Evolutionary conservation across 2,888 invertebrate genomes (phyloP), one percentile per base, ranked within the genome.

Genomic region (Mayetiola destructor): DNA sequence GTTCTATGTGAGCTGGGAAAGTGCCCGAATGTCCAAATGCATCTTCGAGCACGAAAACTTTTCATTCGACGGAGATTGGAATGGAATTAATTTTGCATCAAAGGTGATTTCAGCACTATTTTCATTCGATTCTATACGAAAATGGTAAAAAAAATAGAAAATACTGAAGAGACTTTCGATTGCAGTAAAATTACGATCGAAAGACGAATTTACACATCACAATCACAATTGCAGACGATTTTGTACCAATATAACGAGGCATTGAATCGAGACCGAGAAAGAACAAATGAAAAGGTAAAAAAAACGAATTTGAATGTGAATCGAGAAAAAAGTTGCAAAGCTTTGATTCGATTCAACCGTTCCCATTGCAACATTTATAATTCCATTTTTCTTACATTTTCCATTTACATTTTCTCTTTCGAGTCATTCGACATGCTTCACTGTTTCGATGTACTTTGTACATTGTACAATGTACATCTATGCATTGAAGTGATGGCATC

Each of bases 281-380:
- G 21, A 27, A 23, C 27, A 23, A 27, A 27, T n/a, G 27, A 12
- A 32, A 32, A 9, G 12, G 8, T 9, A 32, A 27, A 48, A 48
- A 48, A 48, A n/a, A n/a, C 27, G n/a, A 48, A 27, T 48, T 27
- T 42, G 48, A 48, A 27, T 23, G 27, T n/a, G 27, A 48, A 48
- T 27, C 2, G 42, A 3, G 8, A 48, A 23, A 48, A 27, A n/a
- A 27, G 23, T 27, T 27, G 27, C 27, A 27, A 48, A 23, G 27
- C 23, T 48, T 48, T 48, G 27, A 48, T 48, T 48, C 48, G n/a
- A n/a, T 48, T 48, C 48, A 48, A 27, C 27, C 27, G 48, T 27
- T 27, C 21, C 14, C 20, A 14, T 27, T 12, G 27, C n/a, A 9
- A 32, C 32, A 9, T 8, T 32, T 48, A 3, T 27, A 4, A 5